phyloP scores from a whole-genome alignment of 2,797 vertebrate species.

The Argentina silus region DNA sequence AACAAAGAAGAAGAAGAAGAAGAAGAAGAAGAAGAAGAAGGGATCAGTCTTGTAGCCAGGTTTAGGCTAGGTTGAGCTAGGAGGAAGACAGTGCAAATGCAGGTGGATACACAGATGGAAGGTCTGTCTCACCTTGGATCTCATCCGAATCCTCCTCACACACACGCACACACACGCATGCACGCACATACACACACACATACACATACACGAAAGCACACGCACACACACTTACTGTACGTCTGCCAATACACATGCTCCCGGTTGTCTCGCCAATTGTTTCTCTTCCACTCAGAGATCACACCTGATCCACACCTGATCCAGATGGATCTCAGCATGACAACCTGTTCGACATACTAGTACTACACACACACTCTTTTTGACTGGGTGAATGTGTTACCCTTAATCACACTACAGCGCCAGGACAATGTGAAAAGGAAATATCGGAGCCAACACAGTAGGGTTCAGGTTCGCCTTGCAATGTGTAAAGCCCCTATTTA shows the following conservation, averaged over 20 bases:
- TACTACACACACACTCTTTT: not conserved
- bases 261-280: conserved; percentile 48
- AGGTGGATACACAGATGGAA: conserved; percentile 50
- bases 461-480: too few relatives aligned
- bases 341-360: conserved; percentile 43
- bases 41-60: too few relatives aligned
- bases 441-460: too few relatives aligned
- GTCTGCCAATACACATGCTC: conserved; percentile 58
- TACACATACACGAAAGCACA: too few relatives aligned
- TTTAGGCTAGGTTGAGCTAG: too few relatives aligned
- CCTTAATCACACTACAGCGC: too few relatives aligned
- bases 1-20: too few relatives aligned
- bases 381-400: not conserved
- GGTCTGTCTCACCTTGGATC: conserved; percentile 45
- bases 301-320: conserved; percentile 56
- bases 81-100: not conserved
- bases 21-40: too few relatives aligned
- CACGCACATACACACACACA: too few relatives aligned
- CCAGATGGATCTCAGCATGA: conserved; percentile 71
- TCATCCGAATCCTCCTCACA: conserved; percentile 46
- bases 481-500: too few relatives aligned
- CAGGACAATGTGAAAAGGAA: too few relatives aligned
- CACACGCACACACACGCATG: too few relatives aligned
- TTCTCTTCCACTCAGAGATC: conserved; percentile 46
- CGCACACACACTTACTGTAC: conserved; percentile 35